phyloP scores from a whole-genome alignment of 2,888 invertebrate species.

The Digitonthophagus gazella region DNA sequence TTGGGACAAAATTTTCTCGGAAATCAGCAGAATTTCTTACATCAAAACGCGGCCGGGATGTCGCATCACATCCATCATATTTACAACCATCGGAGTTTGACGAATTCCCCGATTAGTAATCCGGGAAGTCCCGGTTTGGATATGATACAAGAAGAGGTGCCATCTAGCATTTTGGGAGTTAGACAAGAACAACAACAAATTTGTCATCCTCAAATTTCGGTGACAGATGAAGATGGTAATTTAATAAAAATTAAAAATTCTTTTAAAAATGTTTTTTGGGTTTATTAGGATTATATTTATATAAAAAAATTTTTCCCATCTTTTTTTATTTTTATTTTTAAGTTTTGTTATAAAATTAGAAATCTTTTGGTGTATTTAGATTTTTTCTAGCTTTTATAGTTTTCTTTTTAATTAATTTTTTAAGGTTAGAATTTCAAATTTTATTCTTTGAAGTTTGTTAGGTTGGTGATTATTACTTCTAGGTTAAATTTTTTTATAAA shows the following conservation, averaged over 20 bases:
- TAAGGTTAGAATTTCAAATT: no score
- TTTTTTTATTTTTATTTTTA: no score
- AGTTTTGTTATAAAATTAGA: no score
- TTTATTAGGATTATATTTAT: no score
- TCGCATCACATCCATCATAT: slow-evolving; percentile 47
- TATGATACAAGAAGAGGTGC: slow-evolving; percentile 72
- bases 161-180: slow-evolving; percentile 42
- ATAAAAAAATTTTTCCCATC: no score
- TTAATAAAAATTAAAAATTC: slow-evolving; percentile 8
- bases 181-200: slow-evolving; percentile 44
- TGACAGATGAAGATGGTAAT: slow-evolving; percentile 83
- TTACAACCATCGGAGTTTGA: slow-evolving; percentile 57
- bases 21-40: slow-evolving; percentile 36
- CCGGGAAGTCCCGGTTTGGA: slow-evolving; percentile 68
- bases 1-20: slow-evolving; percentile 31
- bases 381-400: no score
- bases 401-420: no score
- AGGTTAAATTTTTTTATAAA: no score
- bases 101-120: slow-evolving; percentile 63
- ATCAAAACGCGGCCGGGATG: slow-evolving; percentile 33
- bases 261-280: no score
- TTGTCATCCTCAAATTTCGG: slow-evolving; percentile 80
- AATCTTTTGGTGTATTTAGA: no score
- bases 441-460: no score
- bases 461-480: no score